These are phyloP conservation scores for Meandrusa payeni DNA, from an alignment of 2,888 invertebrate species.

Conservation along the genomic window DNA sequence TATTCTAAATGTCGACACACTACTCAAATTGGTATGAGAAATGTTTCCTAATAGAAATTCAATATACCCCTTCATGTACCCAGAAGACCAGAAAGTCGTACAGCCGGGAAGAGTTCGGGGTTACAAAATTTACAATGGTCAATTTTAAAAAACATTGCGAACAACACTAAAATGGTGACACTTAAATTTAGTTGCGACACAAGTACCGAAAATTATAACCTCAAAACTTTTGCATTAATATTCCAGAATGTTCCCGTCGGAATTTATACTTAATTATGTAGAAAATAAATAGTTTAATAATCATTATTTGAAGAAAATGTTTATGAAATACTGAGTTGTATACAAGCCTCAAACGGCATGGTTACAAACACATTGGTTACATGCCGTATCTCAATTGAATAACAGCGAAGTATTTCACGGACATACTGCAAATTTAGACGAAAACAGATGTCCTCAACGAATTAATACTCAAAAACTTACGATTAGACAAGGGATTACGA, in stretches of 20 bases:
- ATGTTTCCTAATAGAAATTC: slow-evolving; percentile 67
- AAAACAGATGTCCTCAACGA: background rate
- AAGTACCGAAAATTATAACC: slow-evolving; percentile 30
- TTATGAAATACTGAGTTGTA: slow-evolving; percentile 1
- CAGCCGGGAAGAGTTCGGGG: slow-evolving; percentile 66
- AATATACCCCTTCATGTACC: slow-evolving; percentile 58
- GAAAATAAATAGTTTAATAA: no score
- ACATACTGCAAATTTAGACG: background rate
- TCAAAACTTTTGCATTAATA: slow-evolving; percentile 25
- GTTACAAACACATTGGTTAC: slow-evolving; percentile 8
- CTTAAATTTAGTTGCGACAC: no score
- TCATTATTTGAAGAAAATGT: no score
- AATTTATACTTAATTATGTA: no score
- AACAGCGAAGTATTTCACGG: background rate
- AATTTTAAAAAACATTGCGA: no score
- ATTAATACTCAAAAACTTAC: slow-evolving; percentile 25
- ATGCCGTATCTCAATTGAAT: slow-evolving; percentile 7
- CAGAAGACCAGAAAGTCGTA: slow-evolving; percentile 37
- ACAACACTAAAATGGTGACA: no score
- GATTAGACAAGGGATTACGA: slow-evolving; percentile 20
- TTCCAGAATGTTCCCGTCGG: no score
- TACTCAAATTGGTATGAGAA: slow-evolving; percentile 34
- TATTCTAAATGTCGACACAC: slow-evolving; percentile 58
- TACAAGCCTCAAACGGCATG: slow-evolving; percentile 9
- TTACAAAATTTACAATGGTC: no score